A percentile compares a stretch with the other conserved stretches of the same genome.
These are phyloP conservation scores for Centropristis striata DNA, from an alignment of 2,113 vertebrate genomes.

Conservation along the genomic window DNA sequence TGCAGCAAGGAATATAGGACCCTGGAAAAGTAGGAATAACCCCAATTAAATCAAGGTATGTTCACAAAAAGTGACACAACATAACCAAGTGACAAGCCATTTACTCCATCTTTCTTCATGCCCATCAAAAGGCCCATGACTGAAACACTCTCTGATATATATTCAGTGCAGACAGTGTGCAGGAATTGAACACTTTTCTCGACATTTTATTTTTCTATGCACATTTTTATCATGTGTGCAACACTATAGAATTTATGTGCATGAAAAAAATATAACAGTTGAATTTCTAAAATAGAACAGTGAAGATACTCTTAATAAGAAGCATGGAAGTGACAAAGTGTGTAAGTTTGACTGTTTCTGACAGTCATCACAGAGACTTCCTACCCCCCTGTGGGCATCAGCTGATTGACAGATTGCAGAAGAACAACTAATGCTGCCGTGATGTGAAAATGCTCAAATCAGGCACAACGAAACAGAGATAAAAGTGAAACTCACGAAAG, in stretches of 20 bases:
- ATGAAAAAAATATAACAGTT: not conserved
- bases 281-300: not conserved
- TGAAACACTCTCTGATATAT: not conserved
- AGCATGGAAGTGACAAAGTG: not conserved
- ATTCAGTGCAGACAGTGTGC: not conserved
- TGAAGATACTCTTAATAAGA: not conserved
- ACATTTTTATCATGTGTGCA: not conserved
- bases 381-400: not conserved
- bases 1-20: too few relatives aligned
- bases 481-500: not conserved
- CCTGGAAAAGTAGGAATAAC: too few relatives aligned
- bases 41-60: not conserved
- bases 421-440: not conserved
- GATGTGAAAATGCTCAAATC: not conserved
- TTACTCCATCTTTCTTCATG: not conserved
- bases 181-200: not conserved
- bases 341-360: constrained; percentile 6
- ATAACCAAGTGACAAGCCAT: not conserved
- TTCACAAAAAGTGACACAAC: not conserved
- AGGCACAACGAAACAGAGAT: not conserved
- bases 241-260: not conserved
- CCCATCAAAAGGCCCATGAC: not conserved
- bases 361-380: not conserved
- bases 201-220: not conserved
- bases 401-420: constrained; percentile 11